phyloP scores from a whole-genome alignment of 1,140 invertebrate species.

The Bradysia coprophila region DNA sequence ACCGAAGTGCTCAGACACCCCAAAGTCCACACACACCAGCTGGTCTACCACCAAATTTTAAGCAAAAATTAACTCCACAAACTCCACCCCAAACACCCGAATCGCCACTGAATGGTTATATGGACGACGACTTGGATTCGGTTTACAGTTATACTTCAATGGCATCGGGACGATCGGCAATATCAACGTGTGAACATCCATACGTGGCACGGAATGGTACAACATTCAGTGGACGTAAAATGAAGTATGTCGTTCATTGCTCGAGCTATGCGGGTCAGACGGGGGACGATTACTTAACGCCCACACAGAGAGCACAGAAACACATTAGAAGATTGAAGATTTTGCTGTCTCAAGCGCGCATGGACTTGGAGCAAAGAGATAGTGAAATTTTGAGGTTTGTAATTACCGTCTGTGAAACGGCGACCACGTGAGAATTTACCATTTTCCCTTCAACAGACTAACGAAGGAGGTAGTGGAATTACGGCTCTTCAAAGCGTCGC shows the following conservation, averaged over 20 bases:
- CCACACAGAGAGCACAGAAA: conserved; percentile 61
- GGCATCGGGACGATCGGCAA: conserved; percentile 31
- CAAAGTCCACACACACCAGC: too few species aligned
- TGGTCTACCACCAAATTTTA: too few species aligned
- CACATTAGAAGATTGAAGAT: conserved; percentile 55
- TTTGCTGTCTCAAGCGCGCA: conserved; percentile 47
- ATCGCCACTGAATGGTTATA: conserved; percentile 7
- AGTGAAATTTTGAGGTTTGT: conserved; percentile 47
- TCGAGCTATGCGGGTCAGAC: conserved; percentile 50
- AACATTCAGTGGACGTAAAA: conserved; percentile 45
- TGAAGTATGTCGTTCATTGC: conserved; percentile 66
- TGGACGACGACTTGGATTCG: conserved; percentile 53
- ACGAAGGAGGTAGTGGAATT: conserved; percentile 69
- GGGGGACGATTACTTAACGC: conserved; percentile 64
- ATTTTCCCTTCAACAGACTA: conserved; percentile 18
- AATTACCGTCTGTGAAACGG: too few species aligned
- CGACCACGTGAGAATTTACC: too few species aligned
- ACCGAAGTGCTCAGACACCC: too few species aligned
- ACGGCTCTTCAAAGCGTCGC: conserved; percentile 53
- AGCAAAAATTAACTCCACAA: too few species aligned
- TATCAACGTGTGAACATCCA: conserved; percentile 54
- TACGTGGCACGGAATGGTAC: conserved; percentile 63
- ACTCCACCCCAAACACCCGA: too few species aligned
- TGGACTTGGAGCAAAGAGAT: conserved; percentile 59
- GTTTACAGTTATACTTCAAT: conserved; percentile 55